phyloP scores from a whole-genome alignment of 2,888 invertebrate genomes.

The Ophioninae sp. region DNA sequence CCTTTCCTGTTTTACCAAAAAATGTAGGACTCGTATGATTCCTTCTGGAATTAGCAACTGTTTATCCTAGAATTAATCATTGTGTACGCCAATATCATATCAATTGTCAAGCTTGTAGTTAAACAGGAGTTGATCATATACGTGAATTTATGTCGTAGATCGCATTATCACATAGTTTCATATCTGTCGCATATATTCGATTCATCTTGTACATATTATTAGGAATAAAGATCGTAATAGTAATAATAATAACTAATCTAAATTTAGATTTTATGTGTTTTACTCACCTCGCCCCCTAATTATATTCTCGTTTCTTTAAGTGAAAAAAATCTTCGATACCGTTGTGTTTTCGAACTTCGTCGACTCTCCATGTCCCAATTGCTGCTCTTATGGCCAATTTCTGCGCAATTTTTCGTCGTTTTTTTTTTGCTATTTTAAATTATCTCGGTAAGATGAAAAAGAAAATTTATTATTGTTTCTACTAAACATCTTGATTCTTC shows the following conservation, averaged over 20 bases:
- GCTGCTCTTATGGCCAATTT: background rate
- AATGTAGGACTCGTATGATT: slow-evolving; percentile 47
- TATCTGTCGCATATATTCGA: slow-evolving; percentile 33
- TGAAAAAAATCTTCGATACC: background rate
- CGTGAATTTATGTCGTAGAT: slow-evolving; percentile 32
- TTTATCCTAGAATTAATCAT: slow-evolving; percentile 3
- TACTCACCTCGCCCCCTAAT: slow-evolving; percentile 3
- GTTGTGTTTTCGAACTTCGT: too few species aligned
- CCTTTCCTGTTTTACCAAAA: slow-evolving; percentile 47
- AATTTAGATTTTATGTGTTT: slow-evolving; percentile 6
- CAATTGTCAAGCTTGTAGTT: slow-evolving; percentile 34
- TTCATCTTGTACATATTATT: slow-evolving; percentile 44
- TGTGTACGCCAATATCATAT: background rate
- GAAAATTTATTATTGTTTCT: too few species aligned
- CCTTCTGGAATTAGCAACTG: background rate
- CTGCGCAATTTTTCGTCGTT: too few species aligned
- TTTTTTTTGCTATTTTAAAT: too few species aligned
- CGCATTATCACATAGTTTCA: slow-evolving; percentile 28
- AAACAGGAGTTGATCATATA: slow-evolving; percentile 12
- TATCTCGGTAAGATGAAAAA: too few species aligned
- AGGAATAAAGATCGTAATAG: slow-evolving; percentile 18
- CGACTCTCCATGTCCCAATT: background rate
- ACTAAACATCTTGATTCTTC: too few species aligned
- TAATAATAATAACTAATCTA: slow-evolving; percentile 40
- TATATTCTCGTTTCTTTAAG: background rate